Conservation (phyloP, 2,888 invertebrate genomes). For the Anodontia alba region DNA sequence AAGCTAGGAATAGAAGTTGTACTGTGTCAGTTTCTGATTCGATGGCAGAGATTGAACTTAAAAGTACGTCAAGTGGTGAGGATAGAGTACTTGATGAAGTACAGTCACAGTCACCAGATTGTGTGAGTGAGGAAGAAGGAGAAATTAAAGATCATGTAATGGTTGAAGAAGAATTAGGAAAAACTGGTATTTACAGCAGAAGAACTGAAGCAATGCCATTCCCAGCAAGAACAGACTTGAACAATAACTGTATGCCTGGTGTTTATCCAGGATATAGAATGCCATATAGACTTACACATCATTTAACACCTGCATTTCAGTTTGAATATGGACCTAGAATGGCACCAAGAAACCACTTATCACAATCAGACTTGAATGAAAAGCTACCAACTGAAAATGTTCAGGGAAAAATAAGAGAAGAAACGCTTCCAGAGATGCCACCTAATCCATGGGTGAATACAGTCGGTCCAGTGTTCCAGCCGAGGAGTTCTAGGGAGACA, state of each 20-base stretch:
- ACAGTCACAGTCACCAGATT: neutral
- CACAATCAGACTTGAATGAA: neutral
- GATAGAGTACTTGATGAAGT: neutral
- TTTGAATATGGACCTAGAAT: neutral
- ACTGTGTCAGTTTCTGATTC: neutral
- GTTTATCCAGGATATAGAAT: neutral
- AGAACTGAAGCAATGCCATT: neutral
- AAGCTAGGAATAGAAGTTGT: neutral
- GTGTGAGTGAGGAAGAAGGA: neutral
- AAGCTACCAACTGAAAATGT: neutral
- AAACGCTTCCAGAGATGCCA: neutral
- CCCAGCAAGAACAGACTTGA: neutral
- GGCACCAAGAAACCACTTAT: neutral
- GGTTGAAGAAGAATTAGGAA: neutral
- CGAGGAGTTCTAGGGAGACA: neutral
- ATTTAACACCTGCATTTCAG: neutral
- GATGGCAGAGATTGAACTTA: neutral
- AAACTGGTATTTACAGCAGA: neutral
- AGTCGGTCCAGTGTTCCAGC: neutral
- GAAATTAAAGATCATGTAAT: conserved; percentile 11
- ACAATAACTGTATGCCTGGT: neutral
- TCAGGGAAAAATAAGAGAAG: neutral
- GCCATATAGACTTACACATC: neutral
- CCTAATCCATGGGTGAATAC: neutral
- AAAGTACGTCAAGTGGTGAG: neutral